phyloP scores from a whole-genome alignment of 2,113 vertebrate genomes.

The Psophia crepitans region DNA sequence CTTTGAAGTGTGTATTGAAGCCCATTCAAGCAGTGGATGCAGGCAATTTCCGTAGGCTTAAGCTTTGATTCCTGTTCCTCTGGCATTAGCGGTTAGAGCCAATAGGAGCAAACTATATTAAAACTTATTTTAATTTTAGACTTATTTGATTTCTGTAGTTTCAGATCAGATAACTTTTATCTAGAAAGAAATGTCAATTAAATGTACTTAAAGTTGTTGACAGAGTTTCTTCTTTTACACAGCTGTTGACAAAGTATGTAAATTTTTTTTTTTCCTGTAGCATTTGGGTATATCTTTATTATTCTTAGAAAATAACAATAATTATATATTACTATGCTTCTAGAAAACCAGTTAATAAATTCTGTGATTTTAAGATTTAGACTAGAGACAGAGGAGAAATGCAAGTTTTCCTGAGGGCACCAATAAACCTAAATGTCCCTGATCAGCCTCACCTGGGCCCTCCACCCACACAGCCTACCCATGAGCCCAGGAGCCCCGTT shows the following conservation, averaged over 20 bases:
- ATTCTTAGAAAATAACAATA: neutral
- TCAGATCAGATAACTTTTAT: neutral
- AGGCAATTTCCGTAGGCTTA: neutral
- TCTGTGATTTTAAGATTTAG: neutral
- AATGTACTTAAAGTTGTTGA: neutral
- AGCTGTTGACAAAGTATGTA: neutral
- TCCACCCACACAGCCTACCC: neutral
- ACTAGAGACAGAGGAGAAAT: neutral
- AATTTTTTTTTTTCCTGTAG: rapidly evolving
- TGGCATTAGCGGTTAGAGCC: neutral
- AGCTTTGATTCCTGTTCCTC: neutral
- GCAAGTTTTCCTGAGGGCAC: rapidly evolving
- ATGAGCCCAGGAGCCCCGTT: neutral
- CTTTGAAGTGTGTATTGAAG: neutral
- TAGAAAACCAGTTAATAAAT: neutral
- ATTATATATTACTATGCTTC: neutral
- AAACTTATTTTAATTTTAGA: neutral
- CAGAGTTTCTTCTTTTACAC: rapidly evolving
- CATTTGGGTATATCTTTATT: neutral
- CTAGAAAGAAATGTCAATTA: neutral
- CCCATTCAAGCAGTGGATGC: neutral
- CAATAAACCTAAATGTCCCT: neutral
- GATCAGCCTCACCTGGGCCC: neutral
- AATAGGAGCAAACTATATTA: neutral
- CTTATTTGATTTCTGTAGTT: neutral